phyloP scores from a whole-genome alignment of 2,888 invertebrate genomes.

The Andrena marginata region DNA sequence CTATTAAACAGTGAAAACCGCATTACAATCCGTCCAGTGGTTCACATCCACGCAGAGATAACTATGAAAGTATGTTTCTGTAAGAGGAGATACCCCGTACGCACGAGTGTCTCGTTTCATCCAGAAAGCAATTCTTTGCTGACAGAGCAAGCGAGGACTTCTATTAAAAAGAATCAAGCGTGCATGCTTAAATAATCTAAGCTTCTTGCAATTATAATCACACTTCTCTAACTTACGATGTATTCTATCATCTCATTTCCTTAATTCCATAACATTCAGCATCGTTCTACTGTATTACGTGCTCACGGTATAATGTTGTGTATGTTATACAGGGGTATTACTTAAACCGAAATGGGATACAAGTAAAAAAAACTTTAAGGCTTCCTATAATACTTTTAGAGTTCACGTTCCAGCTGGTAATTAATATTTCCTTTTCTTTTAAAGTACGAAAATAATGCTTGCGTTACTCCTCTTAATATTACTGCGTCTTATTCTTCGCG shows the following conservation, averaged over 20 bases:
- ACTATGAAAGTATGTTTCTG: neutral
- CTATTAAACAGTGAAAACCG: too few species aligned
- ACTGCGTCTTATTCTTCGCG: neutral
- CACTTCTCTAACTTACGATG: neutral
- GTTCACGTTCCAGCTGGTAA: conserved; percentile 56
- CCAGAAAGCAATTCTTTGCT: conserved; percentile 3
- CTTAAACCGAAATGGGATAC: conserved; percentile 32
- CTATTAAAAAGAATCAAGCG: neutral
- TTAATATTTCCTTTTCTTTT: conserved; percentile 55
- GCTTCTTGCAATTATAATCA: neutral
- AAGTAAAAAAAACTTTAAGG: conserved; percentile 11
- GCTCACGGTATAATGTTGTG: conserved; percentile 14
- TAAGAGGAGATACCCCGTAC: neutral
- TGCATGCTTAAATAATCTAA: neutral
- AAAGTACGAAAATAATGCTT: conserved; percentile 4
- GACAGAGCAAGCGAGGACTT: neutral
- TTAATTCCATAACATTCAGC: neutral
- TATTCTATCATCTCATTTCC: neutral
- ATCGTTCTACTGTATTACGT: conserved; percentile 1
- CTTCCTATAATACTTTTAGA: conserved; percentile 67
- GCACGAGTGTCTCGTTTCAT: conserved; percentile 13
- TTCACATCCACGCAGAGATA: too few species aligned
- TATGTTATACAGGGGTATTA: conserved; percentile 42
- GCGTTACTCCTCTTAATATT: neutral
- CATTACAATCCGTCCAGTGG: too few species aligned